A percentile compares a stretch with the other conserved stretches of the same genome.
Evolutionary conservation across 2,797 vertebrate genomes (phyloP).

Genomic region (Oreortyx pictus): DNA sequence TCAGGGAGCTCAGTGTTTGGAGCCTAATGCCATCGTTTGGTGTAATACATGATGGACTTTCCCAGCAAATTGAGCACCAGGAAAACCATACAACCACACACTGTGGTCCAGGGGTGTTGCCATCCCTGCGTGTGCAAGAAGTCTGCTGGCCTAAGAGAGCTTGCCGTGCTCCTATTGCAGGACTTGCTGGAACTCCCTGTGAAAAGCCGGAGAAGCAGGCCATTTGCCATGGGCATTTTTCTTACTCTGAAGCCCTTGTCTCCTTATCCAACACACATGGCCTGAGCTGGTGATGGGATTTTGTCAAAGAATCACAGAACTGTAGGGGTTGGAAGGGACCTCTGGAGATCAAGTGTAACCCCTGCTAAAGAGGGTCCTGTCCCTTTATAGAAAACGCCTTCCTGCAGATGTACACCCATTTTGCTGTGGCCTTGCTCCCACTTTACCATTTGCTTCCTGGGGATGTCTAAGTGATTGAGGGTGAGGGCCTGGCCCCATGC

Average conservation of each 20-base stretch:
- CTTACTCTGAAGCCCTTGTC: not conserved
- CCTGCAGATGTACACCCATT: not conserved
- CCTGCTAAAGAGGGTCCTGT: not conserved
- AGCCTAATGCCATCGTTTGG: not conserved
- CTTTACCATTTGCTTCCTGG: slow-evolving; percentile 18
- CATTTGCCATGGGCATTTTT: not conserved
- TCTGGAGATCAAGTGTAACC: not conserved
- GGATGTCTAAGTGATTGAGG: not conserved
- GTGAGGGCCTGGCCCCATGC: not conserved
- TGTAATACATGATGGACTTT: not conserved
- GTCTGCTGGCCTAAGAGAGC: not conserved
- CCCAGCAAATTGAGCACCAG: not conserved
- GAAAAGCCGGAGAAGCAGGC: not conserved
- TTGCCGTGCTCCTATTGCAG: not conserved
- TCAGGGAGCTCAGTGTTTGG: not conserved
- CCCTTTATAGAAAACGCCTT: not conserved
- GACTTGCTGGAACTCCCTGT: not conserved
- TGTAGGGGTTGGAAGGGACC: not conserved
- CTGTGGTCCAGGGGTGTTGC: not conserved
- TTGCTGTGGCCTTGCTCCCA: slow-evolving; percentile 15
- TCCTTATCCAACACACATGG: not conserved
- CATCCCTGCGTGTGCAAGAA: too few relatives aligned
- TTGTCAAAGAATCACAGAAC: not conserved
- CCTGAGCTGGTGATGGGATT: not conserved
- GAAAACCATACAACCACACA: not conserved